phyloP scores from a whole-genome alignment of 2,113 vertebrate genomes.

The Gambusia holbrooki region DNA sequence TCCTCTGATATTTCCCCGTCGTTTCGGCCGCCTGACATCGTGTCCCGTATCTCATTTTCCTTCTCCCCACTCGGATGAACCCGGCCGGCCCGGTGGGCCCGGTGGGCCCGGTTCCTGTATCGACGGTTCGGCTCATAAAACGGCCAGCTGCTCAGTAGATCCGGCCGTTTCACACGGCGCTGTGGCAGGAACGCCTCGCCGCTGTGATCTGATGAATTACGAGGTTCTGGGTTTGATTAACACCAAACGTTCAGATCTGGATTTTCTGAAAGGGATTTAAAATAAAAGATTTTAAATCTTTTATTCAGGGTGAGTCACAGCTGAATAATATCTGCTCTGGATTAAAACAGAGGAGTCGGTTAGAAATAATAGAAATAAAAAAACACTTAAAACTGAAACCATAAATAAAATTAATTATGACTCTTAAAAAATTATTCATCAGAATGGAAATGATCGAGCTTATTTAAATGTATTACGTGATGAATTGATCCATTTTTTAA shows the following conservation, averaged over 20 bases:
- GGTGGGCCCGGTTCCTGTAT: conserved; percentile 26
- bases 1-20: conserved; percentile 45
- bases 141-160: conserved; percentile 30
- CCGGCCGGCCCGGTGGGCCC: conserved; percentile 8
- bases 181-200: neutral
- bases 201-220: conserved; percentile 39
- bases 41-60: conserved; percentile 53
- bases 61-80: conserved; percentile 67
- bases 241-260: conserved; percentile 13
- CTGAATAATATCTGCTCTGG: neutral
- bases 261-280: conserved; percentile 1
- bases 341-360: neutral
- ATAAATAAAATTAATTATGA: too few species aligned
- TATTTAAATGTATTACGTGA: too few species aligned
- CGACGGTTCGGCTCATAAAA: conserved; percentile 51
- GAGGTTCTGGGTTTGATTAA: conserved; percentile 47
- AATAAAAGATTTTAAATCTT: conserved; percentile 21
- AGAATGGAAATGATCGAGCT: too few species aligned
- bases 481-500: too few species aligned
- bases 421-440: too few species aligned
- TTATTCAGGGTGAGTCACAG: conserved; percentile 23
- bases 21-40: conserved; percentile 11
- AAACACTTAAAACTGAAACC: too few species aligned
- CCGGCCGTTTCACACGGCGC: conserved; percentile 31
- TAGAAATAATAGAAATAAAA: neutral